Evolutionary conservation across 1,140 invertebrate genomes (phyloP), one percentile per base, ranked within the genome.

Genomic region (Aporrectodea caliginosa): DNA sequence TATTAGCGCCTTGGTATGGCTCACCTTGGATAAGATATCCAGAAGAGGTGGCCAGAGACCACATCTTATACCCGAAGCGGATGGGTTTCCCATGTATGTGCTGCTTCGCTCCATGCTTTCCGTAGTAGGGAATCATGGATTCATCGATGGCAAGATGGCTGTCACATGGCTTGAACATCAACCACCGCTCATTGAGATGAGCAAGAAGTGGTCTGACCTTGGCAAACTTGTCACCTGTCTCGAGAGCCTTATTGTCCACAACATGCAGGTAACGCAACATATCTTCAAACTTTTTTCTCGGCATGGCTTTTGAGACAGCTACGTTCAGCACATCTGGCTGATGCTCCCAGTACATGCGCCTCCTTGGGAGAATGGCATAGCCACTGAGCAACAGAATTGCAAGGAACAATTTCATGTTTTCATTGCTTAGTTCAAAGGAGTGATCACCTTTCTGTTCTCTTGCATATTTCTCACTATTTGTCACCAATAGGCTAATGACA

Each of bases 11-110:
- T 35, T 75, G 73, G 34, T 75, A 75, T 33, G 73, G 73, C 30
- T 75, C 73, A 75, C 2, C 16, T 31, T 75, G 73, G 31, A 75
- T 35, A 6, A 75, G 30, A 75, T 75, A 75, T n/a, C 73, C 73
- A 34, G n/a, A 2, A 34, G 2, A 14, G 34, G 73, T 75, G 16
- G 14, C 32, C 30, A 75, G 34, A 27, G 2, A 31, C 73, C 73
- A 75, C 2, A 34, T 27, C 27, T 75, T 75, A 32, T 75, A 75
- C n/a, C 73, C 73, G 14, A 75, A 33, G 6, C 73, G 30, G 32
- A 75, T 35, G 6, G 73, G 73, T 35, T 75, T 75, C 16, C 73
- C 73, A 6, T 14, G 2, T 12, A 75, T 75, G n/a, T 2, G 16
- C 32, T 75, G 73, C n/a, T 75, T 75, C 12, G 16, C 12, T 2